Evolutionary conservation across 2,888 invertebrate species (phyloP).

Genomic region (Muscina levida): DNA sequence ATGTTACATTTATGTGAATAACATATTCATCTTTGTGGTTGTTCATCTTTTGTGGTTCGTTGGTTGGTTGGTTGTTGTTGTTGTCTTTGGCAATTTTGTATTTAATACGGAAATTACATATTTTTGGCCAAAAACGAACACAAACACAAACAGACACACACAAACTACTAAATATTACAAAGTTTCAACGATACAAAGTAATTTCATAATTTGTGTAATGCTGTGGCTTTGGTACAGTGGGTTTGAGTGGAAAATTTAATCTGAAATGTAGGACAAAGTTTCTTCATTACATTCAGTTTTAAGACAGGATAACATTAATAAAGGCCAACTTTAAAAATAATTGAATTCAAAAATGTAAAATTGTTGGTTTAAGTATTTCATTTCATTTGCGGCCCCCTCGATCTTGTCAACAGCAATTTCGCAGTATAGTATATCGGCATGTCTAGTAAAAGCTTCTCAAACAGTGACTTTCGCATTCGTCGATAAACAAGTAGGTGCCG

Average conservation of each 20-base stretch:
- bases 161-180: background rate
- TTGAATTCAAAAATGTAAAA: no score
- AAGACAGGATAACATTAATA: no score
- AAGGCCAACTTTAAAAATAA: no score
- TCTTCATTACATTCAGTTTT: conserved; percentile 27
- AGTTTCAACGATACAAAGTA: background rate
- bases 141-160: conserved; percentile 6
- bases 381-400: no score
- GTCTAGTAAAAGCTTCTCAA: no score
- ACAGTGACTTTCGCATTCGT: no score
- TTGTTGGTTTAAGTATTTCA: no score
- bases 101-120: conserved; percentile 47
- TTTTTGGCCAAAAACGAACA: conserved; percentile 23
- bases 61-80: no score
- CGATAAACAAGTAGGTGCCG: no score
- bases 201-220: background rate
- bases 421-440: no score
- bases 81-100: background rate
- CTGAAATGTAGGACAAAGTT: no score
- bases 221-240: background rate
- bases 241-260: background rate
- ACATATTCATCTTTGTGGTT: background rate
- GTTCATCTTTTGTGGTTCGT: background rate
- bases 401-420: no score
- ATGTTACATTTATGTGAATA: background rate